Conservation (phyloP, 2,797 vertebrate genomes). For the Hemibagrus guttatus region DNA sequence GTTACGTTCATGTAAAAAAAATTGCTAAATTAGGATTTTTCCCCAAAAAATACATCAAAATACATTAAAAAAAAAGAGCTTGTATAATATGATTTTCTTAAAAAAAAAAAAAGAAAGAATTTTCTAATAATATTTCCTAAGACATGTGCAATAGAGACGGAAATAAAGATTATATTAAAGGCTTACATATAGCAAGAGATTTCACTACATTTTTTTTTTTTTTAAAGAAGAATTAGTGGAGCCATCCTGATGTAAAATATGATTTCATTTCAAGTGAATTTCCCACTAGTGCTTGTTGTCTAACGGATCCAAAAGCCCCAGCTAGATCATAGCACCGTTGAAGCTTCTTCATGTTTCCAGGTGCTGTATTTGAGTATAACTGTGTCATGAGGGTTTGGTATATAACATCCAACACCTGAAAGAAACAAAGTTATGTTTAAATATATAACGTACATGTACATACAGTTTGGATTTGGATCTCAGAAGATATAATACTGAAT, state of each 20-base stretch:
- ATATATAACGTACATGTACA: neutral
- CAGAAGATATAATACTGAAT: neutral
- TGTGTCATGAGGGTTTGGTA: constrained; percentile 59
- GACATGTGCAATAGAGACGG: neutral
- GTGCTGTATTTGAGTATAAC: constrained; percentile 67
- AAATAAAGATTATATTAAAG: neutral
- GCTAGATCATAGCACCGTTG: neutral
- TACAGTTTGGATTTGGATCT: neutral
- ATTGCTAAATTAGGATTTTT: too few relatives aligned
- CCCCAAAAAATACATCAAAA: neutral
- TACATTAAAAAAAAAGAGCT: neutral
- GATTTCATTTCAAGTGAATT: neutral
- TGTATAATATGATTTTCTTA: neutral
- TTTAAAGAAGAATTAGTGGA: too few relatives aligned
- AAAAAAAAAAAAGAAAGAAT: too few relatives aligned
- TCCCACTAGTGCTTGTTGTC: neutral
- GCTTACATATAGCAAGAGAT: neutral
- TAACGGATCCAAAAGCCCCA: neutral
- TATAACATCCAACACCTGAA: constrained; percentile 69
- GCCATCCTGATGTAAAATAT: neutral
- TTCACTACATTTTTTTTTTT: neutral
- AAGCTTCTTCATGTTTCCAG: constrained; percentile 36
- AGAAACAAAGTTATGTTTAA: neutral
- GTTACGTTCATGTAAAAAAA: too few relatives aligned
- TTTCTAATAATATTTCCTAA: neutral